These are phyloP conservation scores for Nebria brevicollis DNA, from an alignment of 2,888 invertebrate species.

Conservation along the genomic window DNA sequence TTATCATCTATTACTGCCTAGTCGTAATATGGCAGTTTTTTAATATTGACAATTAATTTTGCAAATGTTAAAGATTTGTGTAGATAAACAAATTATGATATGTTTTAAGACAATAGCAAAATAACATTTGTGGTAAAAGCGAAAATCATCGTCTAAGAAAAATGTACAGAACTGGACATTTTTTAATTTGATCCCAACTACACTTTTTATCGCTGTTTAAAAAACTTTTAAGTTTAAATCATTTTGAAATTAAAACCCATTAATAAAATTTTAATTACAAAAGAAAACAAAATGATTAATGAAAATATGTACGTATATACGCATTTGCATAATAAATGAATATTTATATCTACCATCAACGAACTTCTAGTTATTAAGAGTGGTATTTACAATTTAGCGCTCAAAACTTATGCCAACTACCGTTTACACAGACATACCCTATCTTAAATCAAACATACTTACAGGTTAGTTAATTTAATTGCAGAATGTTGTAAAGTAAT, in stretches of 20 bases:
- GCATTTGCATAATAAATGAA: background rate
- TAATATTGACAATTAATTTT: too few species aligned
- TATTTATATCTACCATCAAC: background rate
- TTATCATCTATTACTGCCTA: too few species aligned
- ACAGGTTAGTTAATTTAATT: too few species aligned
- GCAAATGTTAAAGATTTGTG: too few species aligned
- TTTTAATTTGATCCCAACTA: background rate
- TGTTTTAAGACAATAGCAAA: too few species aligned
- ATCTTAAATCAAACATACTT: background rate
- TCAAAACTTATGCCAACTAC: background rate
- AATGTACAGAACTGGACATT: background rate
- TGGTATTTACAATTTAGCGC: background rate
- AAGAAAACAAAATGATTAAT: background rate
- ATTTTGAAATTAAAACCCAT: constrained; percentile 1
- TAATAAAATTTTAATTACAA: background rate
- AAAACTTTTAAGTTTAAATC: background rate
- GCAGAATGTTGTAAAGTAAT: too few species aligned
- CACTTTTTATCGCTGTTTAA: background rate
- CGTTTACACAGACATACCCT: background rate
- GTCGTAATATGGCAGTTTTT: too few species aligned
- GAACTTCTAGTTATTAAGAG: background rate
- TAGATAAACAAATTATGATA: too few species aligned
- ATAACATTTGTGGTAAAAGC: too few species aligned
- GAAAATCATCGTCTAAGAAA: background rate
- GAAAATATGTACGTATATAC: background rate